Percentiles rank a stretch among this genome's conserved stretches.
Conservation (phyloP, 2,888 invertebrate genomes). For the Notodonta ziczac region DNA sequence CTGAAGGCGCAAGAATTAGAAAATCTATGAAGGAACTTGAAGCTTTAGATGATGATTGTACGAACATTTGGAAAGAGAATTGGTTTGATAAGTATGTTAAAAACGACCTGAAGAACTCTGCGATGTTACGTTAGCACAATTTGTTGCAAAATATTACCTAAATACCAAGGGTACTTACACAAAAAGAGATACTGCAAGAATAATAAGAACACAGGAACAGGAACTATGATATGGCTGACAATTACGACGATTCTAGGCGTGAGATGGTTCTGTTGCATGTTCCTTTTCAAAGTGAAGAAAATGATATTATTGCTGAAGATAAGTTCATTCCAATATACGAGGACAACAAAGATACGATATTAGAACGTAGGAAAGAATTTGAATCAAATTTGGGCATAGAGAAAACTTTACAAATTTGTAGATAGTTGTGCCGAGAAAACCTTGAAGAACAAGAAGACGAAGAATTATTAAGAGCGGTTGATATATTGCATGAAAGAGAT, state of each 20-base stretch:
- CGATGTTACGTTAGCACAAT: constrained; percentile 50
- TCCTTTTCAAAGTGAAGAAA: constrained; percentile 56
- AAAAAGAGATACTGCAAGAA: constrained; percentile 36
- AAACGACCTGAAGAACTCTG: constrained; percentile 49
- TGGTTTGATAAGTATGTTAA: constrained; percentile 59
- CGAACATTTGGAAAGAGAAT: constrained; percentile 58
- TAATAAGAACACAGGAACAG: constrained; percentile 57
- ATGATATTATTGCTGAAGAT: constrained; percentile 51
- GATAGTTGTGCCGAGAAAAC: constrained; percentile 37
- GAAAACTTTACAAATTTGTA: constrained; percentile 38
- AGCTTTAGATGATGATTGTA: constrained; percentile 42
- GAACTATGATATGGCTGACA: constrained; percentile 51
- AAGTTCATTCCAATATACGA: constrained; percentile 50
- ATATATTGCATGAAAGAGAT: no score
- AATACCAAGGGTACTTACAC: constrained; percentile 2
- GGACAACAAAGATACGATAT: constrained; percentile 44
- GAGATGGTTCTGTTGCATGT: constrained; percentile 56
- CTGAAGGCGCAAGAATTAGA: constrained; percentile 7
- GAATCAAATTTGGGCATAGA: constrained; percentile 40
- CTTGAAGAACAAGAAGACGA: constrained; percentile 23
- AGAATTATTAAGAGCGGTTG: background rate
- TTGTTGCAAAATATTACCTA: constrained; percentile 46
- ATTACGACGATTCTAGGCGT: constrained; percentile 52
- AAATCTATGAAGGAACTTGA: constrained; percentile 45
- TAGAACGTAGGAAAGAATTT: constrained; percentile 37